Evolutionary conservation across 2,113 vertebrate genomes (phyloP), one percentile per base, ranked within the genome.

Genomic region (Tylochromis polylepis): DNA sequence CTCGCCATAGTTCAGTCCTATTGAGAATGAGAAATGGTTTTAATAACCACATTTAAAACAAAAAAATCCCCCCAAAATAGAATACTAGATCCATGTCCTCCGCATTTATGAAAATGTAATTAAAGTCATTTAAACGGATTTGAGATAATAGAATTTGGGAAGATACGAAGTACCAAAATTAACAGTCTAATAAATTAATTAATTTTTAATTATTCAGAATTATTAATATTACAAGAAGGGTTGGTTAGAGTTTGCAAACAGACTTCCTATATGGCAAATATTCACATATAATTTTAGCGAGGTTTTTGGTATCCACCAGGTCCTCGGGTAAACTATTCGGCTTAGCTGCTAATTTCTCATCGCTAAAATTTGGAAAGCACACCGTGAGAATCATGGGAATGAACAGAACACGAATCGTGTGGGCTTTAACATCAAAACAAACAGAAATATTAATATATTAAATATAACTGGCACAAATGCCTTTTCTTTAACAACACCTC

Each of bases 1-100:
- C 14, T 38, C 5, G 34, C 27, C 93, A 93, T 95, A 8, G 38
- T 51, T 43, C 51, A 55, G n/a, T 5, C 79, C 88, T 91, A 85
- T 11, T 4, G 60, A 65, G 16, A 46, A 11, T 11, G 11, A 75
- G 24, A 87, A 75, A n/a, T n/a, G 6, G 9, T 29, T 79, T 87
- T 46, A 57, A 5, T 59, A 55, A 85, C 8, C 20, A 34, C 8
- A 11, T 24, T 27, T 11, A n/a, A 41, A 79, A 41, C 5, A 51
- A 3, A 67, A 43, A 81, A 79, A 51, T 8, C 16, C 27, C 9
- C 7, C 2, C 46, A 2, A 51, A 77, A 14, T 53, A 12, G 15
- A 6, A 31, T 14, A 11, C 20, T 11, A 55, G 2, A 9, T 20
- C 7, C 4, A 10, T 20, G 16, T 49, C 16, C 34, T 27, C 70